Percentiles rank a stretch among this genome's conserved stretches.
Evolutionary conservation across 2,888 invertebrate species (phyloP).

Genomic region (Eristalinus aeneus): DNA sequence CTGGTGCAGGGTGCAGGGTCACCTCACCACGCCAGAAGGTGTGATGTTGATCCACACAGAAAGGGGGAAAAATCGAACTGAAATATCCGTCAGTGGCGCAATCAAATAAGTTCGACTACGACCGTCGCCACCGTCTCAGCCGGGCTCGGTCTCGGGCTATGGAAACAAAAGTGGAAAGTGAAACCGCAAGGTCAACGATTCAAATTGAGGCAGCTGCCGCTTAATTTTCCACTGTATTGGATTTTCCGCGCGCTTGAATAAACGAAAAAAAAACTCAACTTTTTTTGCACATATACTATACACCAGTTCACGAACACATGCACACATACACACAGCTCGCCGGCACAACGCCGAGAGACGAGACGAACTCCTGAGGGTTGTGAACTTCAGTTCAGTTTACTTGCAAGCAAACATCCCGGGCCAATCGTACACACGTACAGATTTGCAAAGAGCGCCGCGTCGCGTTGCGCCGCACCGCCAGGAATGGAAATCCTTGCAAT

Average conservation of each 20-base stretch:
- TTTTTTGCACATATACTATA: slow-evolving; percentile 61
- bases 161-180: slow-evolving; percentile 69
- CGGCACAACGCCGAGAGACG: slow-evolving; percentile 9
- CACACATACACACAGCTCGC: slow-evolving; percentile 13
- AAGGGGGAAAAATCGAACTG: slow-evolving; percentile 37
- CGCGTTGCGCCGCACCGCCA: slow-evolving; percentile 14
- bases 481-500: slow-evolving; percentile 56
- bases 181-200: slow-evolving; percentile 71
- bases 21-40: slow-evolving; percentile 29
- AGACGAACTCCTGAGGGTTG: slow-evolving; percentile 69
- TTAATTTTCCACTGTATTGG: slow-evolving; percentile 70
- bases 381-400: slow-evolving; percentile 71
- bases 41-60: slow-evolving; percentile 43
- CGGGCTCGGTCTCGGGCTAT: slow-evolving; percentile 19
- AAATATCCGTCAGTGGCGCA: slow-evolving; percentile 67
- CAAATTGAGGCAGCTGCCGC: slow-evolving; percentile 68
- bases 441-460: slow-evolving; percentile 48
- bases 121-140: slow-evolving; percentile 12
- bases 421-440: slow-evolving; percentile 42
- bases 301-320: slow-evolving; percentile 47
- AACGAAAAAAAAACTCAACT: slow-evolving; percentile 50
- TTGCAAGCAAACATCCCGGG: slow-evolving; percentile 66
- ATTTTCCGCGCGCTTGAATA: slow-evolving; percentile 70
- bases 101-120: slow-evolving; percentile 68
- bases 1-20: neutral